These are phyloP conservation scores for Aphelenchoides fujianensis DNA, from an alignment of 1,140 invertebrate genomes.

Conservation along the genomic window DNA sequence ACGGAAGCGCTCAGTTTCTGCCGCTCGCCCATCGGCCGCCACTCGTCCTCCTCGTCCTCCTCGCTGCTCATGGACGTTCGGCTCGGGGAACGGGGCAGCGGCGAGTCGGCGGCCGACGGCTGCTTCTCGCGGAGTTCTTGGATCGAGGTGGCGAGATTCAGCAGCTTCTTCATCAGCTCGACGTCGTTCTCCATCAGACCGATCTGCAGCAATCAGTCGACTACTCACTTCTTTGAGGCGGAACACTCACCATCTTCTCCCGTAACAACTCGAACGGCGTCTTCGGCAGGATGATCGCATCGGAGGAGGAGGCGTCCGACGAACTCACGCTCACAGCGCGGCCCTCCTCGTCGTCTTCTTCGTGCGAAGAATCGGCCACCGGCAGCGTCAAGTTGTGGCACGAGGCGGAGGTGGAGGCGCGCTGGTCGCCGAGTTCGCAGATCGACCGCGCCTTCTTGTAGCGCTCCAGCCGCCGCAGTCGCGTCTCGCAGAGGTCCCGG, in stretches of 20 bases:
- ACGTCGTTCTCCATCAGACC: constrained; percentile 52
- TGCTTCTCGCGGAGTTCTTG: constrained; percentile 33
- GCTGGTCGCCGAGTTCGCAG: constrained; percentile 33
- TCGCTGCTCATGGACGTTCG: constrained; percentile 15
- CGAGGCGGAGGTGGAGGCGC: background rate
- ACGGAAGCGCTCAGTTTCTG: constrained; percentile 26
- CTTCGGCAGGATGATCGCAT: background rate
- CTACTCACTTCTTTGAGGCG: constrained; percentile 8
- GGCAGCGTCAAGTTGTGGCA: background rate
- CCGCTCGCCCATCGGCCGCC: constrained; percentile 12
- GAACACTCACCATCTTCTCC: constrained; percentile 41
- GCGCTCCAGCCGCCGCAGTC: constrained; percentile 45
- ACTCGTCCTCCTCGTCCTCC: constrained; percentile 29
- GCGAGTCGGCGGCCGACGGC: background rate
- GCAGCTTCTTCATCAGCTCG: constrained; percentile 40
- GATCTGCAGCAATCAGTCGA: constrained; percentile 34
- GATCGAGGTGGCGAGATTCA: constrained; percentile 42
- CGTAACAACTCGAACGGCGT: constrained; percentile 23
- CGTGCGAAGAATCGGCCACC: background rate
- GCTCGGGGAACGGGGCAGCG: background rate
- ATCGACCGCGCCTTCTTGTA: constrained; percentile 54
- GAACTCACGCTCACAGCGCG: background rate
- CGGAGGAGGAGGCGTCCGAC: background rate
- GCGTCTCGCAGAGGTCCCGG: constrained; percentile 28
- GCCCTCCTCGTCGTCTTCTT: constrained; percentile 1